phyloP scores from a whole-genome alignment of 1,140 invertebrate genomes.

The Hyposmocoma kahamanoa region DNA sequence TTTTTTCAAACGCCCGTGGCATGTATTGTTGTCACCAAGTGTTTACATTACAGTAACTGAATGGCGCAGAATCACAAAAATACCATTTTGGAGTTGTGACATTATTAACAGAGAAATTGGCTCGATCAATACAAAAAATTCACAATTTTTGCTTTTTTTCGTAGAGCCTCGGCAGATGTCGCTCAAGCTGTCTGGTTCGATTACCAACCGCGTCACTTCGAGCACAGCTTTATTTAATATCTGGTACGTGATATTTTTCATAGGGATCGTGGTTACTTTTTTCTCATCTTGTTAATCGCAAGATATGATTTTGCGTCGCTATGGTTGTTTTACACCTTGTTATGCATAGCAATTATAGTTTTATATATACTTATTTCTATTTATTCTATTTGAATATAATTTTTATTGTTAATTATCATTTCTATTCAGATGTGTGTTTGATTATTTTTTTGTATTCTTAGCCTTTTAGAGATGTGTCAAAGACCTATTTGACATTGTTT shows the following conservation, averaged over 20 bases:
- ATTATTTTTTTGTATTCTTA: too few species aligned
- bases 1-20: conserved; percentile 21
- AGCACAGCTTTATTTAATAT: conserved; percentile 45
- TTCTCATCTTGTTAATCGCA: conserved; percentile 21
- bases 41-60: conserved; percentile 39
- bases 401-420: too few species aligned
- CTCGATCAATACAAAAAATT: conserved; percentile 31
- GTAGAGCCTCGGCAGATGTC: conserved; percentile 40
- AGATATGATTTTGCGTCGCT: conserved; percentile 9
- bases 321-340: neutral
- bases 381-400: too few species aligned
- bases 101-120: conserved; percentile 61
- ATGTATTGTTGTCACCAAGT: conserved; percentile 35
- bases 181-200: conserved; percentile 35
- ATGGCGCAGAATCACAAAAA: conserved; percentile 27
- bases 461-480: too few species aligned
- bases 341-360: neutral
- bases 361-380: too few species aligned
- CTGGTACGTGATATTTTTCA: conserved; percentile 38
- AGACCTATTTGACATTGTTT: too few species aligned
- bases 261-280: conserved; percentile 22
- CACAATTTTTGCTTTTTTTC: conserved; percentile 33
- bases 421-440: too few species aligned
- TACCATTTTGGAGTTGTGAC: conserved; percentile 43
- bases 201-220: conserved; percentile 36